Evolutionary conservation across 2,888 invertebrate species (phyloP), one percentile per base, ranked within the genome.

Genomic region (Ommatoiulus sabulosus): DNA sequence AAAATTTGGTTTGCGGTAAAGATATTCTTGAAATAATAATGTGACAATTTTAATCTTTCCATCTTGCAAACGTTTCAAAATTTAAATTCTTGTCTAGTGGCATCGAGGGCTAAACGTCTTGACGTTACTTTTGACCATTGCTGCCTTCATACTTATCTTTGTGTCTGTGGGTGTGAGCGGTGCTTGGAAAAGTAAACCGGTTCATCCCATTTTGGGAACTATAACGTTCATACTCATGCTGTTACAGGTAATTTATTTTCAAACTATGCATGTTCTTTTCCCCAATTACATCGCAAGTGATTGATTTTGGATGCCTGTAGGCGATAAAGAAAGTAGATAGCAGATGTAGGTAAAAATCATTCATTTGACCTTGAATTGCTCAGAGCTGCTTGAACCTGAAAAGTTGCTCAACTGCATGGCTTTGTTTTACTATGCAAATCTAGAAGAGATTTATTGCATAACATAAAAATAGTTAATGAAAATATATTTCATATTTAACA

Each of bases 1-100:
- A 97, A 97, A 92, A 95, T 97, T 90, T 98, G 98, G 98, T 98
- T 98, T 93, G 96, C 96, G 91, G 97, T 97, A 94, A 95, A 96
- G 90, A 63, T 63, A 20, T n/a, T 7, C 7, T 63, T 63, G 5
- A 10, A 63, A 20, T 63, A n/a, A 17, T 7, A n/a, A 15, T 63
- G 20, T 6, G 17, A n/a, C 46, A 46, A 46, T 10, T 46, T 7
- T 46, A 35, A 6, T 63, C 63, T 63, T n/a, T n/a, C 5, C 17
- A 20, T 63, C n/a, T 3, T 63, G 63, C n/a, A n/a, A 20, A 63
- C 17, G n/a, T 63, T 5, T 35, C n/a, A 7, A 7, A 87, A 46
- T 10, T 89, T n/a, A 15, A 1, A 20, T 89, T 87, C 24, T 72
- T 90, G 85, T 90, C 35, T 93, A 97, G 97, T 96, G 96, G 95